Conservation (phyloP, 2,113 vertebrate genomes). For the Microcebus ravelobensis region DNA sequence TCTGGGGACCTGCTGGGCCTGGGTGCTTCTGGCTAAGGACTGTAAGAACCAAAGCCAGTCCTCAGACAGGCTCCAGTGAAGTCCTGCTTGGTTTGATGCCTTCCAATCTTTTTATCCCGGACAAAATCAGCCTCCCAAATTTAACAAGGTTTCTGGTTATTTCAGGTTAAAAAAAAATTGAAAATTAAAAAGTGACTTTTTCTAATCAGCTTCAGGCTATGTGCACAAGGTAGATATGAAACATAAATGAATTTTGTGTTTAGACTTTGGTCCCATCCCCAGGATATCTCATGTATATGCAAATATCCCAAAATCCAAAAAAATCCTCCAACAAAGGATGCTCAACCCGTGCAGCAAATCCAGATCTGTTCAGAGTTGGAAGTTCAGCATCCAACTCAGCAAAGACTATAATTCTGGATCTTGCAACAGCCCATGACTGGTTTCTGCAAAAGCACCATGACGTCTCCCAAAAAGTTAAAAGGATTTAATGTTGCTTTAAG, state of each 20-base stretch:
- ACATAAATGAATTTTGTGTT: background rate
- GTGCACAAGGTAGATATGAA: background rate
- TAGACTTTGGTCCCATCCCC: background rate
- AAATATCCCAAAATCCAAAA: background rate
- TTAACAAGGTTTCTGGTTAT: background rate
- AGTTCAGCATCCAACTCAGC: background rate
- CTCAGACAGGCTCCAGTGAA: background rate
- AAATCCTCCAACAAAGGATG: background rate
- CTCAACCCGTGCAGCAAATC: background rate
- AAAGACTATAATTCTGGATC: background rate
- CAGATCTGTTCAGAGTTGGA: background rate
- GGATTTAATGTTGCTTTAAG: background rate
- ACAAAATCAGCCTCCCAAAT: background rate
- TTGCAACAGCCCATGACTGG: background rate
- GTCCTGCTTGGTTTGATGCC: background rate
- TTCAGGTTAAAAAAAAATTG: background rate
- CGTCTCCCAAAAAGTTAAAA: background rate
- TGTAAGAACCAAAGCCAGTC: background rate
- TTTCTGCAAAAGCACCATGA: background rate
- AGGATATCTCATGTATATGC: background rate
- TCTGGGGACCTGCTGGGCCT: background rate
- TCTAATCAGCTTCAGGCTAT: background rate
- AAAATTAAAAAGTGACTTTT: background rate
- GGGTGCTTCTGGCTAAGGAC: background rate
- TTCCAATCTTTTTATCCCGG: background rate